Evolutionary conservation across 1,140 invertebrate genomes (phyloP).

Genomic region (Neotoxoptera formosana): DNA sequence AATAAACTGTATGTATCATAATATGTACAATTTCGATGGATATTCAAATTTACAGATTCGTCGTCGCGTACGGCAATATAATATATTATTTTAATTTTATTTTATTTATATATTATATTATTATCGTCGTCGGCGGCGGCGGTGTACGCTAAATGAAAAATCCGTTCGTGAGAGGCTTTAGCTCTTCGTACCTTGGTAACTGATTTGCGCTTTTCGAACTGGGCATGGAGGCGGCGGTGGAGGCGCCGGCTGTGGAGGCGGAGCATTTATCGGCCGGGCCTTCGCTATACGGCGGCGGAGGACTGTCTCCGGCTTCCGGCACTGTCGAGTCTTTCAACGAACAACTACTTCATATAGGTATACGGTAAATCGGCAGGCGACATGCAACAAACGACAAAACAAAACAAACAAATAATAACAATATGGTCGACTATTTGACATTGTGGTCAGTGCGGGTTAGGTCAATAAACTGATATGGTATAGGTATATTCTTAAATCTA

Average conservation of each 20-base stretch:
- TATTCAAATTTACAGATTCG: neutral
- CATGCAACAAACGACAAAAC: constrained; percentile 31
- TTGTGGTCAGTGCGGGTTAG: no score
- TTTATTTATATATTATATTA: neutral
- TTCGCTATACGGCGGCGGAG: constrained; percentile 61
- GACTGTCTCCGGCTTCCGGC: constrained; percentile 60
- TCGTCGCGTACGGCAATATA: neutral
- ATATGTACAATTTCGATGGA: neutral
- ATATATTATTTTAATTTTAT: neutral
- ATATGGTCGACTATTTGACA: neutral
- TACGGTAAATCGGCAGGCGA: neutral
- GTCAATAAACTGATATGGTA: neutral
- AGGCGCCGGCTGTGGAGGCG: neutral
- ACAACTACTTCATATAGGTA: constrained; percentile 26
- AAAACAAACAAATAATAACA: constrained; percentile 5
- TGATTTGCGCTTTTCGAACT: constrained; percentile 55
- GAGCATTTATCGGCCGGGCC: constrained; percentile 36
- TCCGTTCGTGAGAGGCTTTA: constrained; percentile 57
- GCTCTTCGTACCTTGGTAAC: constrained; percentile 60
- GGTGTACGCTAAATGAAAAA: constrained; percentile 58
- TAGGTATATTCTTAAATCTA: no score
- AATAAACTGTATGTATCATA: neutral
- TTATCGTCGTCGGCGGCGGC: neutral
- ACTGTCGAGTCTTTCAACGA: constrained; percentile 58
- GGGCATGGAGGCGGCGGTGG: neutral